Evolutionary conservation across 2,113 vertebrate species (phyloP), one percentile per base, ranked within the genome.

Genomic region (Bucco capensis): DNA sequence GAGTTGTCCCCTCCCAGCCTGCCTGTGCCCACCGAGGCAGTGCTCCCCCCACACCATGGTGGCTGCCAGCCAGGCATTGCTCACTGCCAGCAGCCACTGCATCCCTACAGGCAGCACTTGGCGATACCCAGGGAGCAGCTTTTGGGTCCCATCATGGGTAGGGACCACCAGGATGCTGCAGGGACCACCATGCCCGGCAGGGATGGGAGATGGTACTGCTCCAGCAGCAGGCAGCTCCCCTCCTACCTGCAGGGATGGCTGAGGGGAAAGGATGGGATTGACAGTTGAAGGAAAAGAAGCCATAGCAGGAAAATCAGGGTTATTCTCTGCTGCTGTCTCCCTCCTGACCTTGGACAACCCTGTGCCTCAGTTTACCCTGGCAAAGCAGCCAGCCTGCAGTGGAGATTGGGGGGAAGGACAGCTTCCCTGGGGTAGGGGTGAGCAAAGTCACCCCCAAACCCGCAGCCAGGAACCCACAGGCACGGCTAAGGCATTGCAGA

Each of bases 261-360:
- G 54, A 15, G 35, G 44, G 76, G 44, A 5, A 51, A 47, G 62
- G 60, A 85, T 21, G 33, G 33, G 38, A 31, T 19, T 66, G 38
- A 54, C 40, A 50, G 89, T 49, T 15, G 31, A 58, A 17, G 28
- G 23, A 37, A 75, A 76, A 89, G 67, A 35, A 64, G 61, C 74
- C 30, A 1, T 62, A 93, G 84, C 71, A 73, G 78, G 81, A 89
- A 90, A 92, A 78, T 35, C 81, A 86, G 84, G 84, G 87, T 50
- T 81, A 82, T 83, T 57, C 91, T 77, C 57, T 2, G 11, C 84
- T 3, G 12, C 89, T 25, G 77, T 90, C 92, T 92, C 93, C 57
- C 74, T 81, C 27, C 89, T 94, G 93, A 96, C 94, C 95, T 96
- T 93, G 94, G 93, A 78, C 89, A 92, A 93, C 93, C 91, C 91